These are phyloP conservation scores for Sarcoramphus papa DNA, from an alignment of 2,797 vertebrate genomes.

Conservation along the genomic window DNA sequence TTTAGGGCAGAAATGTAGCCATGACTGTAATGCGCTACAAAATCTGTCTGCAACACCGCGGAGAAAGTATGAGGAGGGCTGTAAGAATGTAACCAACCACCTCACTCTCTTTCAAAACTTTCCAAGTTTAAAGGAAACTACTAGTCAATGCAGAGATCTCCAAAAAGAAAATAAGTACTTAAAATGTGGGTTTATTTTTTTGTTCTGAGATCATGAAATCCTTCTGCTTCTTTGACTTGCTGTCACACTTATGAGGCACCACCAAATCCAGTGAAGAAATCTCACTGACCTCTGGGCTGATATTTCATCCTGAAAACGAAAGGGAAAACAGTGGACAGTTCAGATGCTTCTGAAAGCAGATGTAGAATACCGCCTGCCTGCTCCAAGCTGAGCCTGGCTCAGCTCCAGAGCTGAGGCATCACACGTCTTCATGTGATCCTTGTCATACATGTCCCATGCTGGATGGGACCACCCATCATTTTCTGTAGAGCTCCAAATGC, in stretches of 20 bases:
- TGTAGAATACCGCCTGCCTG: neutral
- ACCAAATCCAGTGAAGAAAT: neutral
- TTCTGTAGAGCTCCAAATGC: neutral
- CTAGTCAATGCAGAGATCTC: neutral
- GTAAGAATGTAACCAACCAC: neutral
- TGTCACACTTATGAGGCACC: neutral
- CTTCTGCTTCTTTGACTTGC: neutral
- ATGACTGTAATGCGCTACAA: neutral
- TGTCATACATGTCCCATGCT: neutral
- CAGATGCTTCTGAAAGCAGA: neutral
- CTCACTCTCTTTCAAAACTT: neutral
- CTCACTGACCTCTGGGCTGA: neutral
- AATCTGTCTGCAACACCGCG: neutral
- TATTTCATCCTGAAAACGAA: neutral
- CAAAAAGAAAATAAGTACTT: neutral
- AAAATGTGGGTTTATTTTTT: neutral
- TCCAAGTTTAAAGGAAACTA: neutral
- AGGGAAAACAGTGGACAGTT: neutral
- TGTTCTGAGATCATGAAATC: neutral
- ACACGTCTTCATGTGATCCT: neutral
- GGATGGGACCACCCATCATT: neutral
- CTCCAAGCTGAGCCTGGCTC: neutral
- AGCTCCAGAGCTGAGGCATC: neutral
- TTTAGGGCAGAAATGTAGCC: neutral
- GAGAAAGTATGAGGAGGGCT: neutral